Percentiles rank a stretch among this genome's conserved stretches.
Evolutionary conservation across 2,113 vertebrate species (phyloP).

Genomic region (Tylochromis polylepis): DNA sequence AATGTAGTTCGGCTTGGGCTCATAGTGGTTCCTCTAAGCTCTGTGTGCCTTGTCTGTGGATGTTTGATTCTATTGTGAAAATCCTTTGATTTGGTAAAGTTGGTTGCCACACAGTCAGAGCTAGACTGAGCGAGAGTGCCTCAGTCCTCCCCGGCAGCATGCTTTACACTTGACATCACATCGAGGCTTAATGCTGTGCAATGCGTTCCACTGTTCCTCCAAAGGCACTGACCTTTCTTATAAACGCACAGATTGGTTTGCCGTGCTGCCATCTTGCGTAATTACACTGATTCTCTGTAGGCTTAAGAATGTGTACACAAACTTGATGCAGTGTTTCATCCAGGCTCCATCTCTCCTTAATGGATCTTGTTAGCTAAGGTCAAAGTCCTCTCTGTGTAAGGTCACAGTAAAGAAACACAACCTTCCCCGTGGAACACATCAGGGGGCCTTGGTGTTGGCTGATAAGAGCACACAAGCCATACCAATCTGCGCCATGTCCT

Average conservation of each 20-base stretch:
- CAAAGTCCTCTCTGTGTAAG: constrained; percentile 36
- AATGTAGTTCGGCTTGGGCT: neutral
- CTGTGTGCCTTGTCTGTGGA: neutral
- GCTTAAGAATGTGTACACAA: neutral
- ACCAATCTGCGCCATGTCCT: neutral
- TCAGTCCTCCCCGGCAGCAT: constrained; percentile 28
- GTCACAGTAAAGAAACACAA: constrained; percentile 34
- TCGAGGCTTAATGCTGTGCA: constrained; percentile 34
- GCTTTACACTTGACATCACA: constrained; percentile 60
- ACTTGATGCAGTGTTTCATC: constrained; percentile 26
- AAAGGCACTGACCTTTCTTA: constrained; percentile 54
- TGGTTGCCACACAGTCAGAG: neutral
- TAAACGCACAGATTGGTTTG: constrained; percentile 50
- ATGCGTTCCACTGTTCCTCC: constrained; percentile 39
- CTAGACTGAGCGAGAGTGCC: constrained; percentile 8
- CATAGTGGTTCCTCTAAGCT: neutral
- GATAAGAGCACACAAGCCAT: constrained; percentile 13
- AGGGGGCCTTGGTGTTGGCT: neutral
- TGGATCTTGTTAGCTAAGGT: constrained; percentile 57
- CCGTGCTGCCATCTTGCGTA: constrained; percentile 46
- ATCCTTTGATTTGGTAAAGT: constrained; percentile 25
- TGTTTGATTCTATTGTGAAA: constrained; percentile 2
- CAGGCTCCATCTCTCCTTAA: constrained; percentile 25
- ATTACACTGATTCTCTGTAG: constrained; percentile 38
- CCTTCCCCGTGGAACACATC: constrained; percentile 19